A percentile compares a stretch with the other conserved stretches of the same genome.
Evolutionary conservation across 2,888 invertebrate genomes (phyloP).

Genomic region (Baccha elongata): DNA sequence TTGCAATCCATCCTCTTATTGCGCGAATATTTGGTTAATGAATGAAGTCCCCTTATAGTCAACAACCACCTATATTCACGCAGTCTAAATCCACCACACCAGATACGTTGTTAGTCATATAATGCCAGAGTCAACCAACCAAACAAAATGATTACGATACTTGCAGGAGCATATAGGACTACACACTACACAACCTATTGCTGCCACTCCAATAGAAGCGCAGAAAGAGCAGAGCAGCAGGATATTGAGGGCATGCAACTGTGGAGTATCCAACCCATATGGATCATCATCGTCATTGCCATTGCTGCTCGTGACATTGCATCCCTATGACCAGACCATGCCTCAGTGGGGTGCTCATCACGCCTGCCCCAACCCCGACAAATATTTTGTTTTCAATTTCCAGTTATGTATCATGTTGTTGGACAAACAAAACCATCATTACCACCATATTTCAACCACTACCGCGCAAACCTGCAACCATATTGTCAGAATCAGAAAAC

Average conservation of each 20-base stretch:
- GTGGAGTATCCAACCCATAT: constrained; percentile 70
- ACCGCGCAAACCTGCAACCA: constrained; percentile 64
- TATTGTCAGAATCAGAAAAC: constrained; percentile 70
- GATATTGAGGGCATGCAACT: constrained; percentile 72
- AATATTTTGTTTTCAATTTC: constrained; percentile 40
- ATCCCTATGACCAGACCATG: constrained; percentile 64
- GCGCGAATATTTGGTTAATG: constrained; percentile 72
- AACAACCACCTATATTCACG: constrained; percentile 4
- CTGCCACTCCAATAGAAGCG: no score
- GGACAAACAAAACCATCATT: constrained; percentile 71
- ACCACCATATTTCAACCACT: constrained; percentile 58
- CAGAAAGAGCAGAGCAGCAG: no score
- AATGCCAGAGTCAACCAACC: constrained; percentile 72
- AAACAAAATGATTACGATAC: constrained; percentile 73
- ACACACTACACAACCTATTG: constrained; percentile 39
- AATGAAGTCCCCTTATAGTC: constrained; percentile 53
- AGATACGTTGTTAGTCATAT: constrained; percentile 67
- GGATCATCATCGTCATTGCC: constrained; percentile 67
- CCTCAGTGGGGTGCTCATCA: no score
- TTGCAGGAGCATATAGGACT: constrained; percentile 68
- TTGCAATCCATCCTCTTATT: constrained; percentile 57
- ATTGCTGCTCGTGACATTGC: constrained; percentile 67
- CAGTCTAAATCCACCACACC: constrained; percentile 18
- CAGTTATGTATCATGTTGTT: constrained; percentile 61
- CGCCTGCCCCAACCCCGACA: constrained; percentile 55